A percentile compares a stretch with the other conserved stretches of the same genome.
Evolutionary conservation across 2,113 vertebrate genomes (phyloP).

Genomic region (Galbula dea): DNA sequence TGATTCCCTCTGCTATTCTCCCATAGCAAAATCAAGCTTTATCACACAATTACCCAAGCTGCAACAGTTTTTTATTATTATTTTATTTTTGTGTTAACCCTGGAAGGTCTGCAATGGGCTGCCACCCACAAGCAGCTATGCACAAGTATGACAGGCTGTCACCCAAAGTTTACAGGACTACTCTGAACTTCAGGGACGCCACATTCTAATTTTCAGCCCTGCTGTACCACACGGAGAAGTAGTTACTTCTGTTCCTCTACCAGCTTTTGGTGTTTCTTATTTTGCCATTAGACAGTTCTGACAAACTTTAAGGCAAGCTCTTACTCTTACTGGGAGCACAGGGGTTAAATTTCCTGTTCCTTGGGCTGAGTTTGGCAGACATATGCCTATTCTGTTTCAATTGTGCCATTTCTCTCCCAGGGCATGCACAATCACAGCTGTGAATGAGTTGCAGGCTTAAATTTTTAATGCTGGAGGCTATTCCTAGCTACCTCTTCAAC

Average conservation of each 20-base stretch:
- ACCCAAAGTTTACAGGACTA: not conserved
- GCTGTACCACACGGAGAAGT: not conserved
- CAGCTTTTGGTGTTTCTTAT: not conserved
- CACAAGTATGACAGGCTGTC: not conserved
- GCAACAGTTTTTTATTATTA: too few species aligned
- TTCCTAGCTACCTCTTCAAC: conserved; percentile 25
- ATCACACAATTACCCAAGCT: not conserved
- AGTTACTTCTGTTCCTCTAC: not conserved
- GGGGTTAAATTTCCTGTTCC: not conserved
- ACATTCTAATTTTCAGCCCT: not conserved
- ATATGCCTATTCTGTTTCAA: not conserved
- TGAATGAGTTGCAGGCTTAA: conserved; percentile 9
- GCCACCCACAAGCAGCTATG: not conserved
- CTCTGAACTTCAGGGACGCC: not conserved
- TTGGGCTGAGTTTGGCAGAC: not conserved
- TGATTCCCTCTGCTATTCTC: not conserved
- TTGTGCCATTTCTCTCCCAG: not conserved
- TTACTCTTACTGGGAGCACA: not conserved
- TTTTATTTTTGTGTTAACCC: not conserved
- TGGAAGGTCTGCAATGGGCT: not conserved
- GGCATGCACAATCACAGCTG: conserved; percentile 22
- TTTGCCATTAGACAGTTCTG: not conserved
- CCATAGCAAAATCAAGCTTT: not conserved
- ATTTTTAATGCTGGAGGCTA: conserved; percentile 58
- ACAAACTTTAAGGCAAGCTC: not conserved